Base-by-base conservation (phyloP, 2,888 invertebrate genomes). In the Aleiodes leptofemur region DNA sequence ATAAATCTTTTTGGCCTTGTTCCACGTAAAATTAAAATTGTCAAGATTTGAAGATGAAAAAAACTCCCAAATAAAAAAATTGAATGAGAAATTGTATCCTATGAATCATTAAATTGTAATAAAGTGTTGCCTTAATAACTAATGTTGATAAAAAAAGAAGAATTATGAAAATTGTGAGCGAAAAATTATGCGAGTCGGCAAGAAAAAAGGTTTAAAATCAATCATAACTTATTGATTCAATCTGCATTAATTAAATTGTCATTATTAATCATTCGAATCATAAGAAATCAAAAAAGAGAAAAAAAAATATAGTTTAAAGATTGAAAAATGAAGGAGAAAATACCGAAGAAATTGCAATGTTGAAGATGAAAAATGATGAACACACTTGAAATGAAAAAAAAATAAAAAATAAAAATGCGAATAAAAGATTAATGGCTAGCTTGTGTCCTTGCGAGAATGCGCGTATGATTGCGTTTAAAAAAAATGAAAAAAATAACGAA, bases 61-160 rank as follows among this genome's bases (percentile, higher is more conserved):
- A 16, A 56, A 69, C 34, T 31, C 1, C 43, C 23, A 48, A 9
- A 7, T 23, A 43, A 14, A 43, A 16, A 9, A 16, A 71, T 43
- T 59, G 23, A n/a, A 69, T 53, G n/a, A 53, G 31, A 43, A 48
- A 56, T 43, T 74, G 51, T 71, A 72, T 72, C 76, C 72, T 77
- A 78, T 68, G 78, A 81, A 80, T 80, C 76, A 77, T 80, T 80
- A 81, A 82, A 82, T 82, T 82, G 80, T 83, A 84, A 84, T 80
- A 83, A 79, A 85, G 83, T 82, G 83, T 85, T 86, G 86, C 86
- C 86, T 85, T 86, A 86, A 85, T 83, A 84, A 82, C 83, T 82
- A 82, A 80, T 78, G 77, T 82, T 82, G 80, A 79, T 82, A 74
- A 79, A 78, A 77, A 79, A 14, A 38, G 13, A 53, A 50, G 14